Base-by-base conservation (phyloP, 2,888 invertebrate genomes). In the Drosophila emarginata region DNA sequence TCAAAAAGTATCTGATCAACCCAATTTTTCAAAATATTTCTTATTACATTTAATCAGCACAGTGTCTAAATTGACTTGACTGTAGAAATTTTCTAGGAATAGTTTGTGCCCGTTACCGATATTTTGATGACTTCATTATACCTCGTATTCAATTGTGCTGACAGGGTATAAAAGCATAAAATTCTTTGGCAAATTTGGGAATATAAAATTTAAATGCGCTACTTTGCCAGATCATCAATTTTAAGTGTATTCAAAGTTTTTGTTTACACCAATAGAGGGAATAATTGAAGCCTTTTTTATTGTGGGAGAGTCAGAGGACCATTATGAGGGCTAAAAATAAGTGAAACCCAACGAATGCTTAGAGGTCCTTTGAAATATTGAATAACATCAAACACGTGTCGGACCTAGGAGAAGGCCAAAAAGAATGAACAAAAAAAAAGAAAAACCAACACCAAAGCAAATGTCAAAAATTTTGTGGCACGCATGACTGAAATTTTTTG, bases 401-500 rank as follows among this genome's bases (percentile, higher is more conserved):
- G 74, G 40, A 15, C 57, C 45, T 21, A 45, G 4, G 11, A 11
- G 45, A 18, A 32, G 7, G 7, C 53, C 53, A 15, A 11, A 58
- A 15, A 11, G 26, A n/a, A n/a, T 15, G 26, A 23, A 57, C 57
- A 54, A 28, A 50, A 60, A 39, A 39, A 4, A 15, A n/a, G 1
- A 32, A 64, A 36, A 23, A 4, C 18, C 11, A 18, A 21, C 18
- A 45, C 45, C 11, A 45, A 54, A 28, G 56, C 39, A 67, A 67
- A 78, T 75, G 72, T 67, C 79, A 76, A 78, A 69, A 63, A 74
- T 70, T 54, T 36, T 78, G 70, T 61, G 12, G 21, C 82, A 81
- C 79, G 82, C 82, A 67, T 74, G 77, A 74, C 67, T 81, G 67
- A 52, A 58, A 78, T 64, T 74, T 71, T 72, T 67, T 62, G 70